Conservation (phyloP, 2,888 invertebrate species). For the Scaptomyza reducta region DNA sequence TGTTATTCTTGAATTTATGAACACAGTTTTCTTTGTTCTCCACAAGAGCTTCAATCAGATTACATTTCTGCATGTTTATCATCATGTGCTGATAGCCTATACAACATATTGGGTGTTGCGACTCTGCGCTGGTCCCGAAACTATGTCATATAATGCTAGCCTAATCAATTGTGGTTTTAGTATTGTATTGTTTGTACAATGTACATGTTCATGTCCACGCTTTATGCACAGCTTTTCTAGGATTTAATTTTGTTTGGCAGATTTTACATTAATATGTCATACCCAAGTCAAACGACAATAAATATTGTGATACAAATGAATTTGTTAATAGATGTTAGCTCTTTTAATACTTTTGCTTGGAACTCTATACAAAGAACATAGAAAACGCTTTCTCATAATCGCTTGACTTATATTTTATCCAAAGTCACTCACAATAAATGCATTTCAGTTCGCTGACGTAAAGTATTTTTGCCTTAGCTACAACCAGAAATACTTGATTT, state of each 20-base stretch:
- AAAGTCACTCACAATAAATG: not conserved
- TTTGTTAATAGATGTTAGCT: not conserved
- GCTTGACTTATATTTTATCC: not conserved
- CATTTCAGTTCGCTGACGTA: not conserved
- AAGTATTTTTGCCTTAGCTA: not conserved
- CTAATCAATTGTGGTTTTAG: conserved; percentile 32
- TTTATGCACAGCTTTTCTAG: conserved; percentile 24
- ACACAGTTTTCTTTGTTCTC: conserved; percentile 60
- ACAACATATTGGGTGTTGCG: conserved; percentile 11
- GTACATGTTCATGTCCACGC: conserved; percentile 36
- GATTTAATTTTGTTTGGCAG: conserved; percentile 39
- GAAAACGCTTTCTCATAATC: not conserved
- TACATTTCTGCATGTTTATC: conserved; percentile 59
- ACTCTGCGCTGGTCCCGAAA: conserved; percentile 86
- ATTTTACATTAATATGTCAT: conserved; percentile 46
- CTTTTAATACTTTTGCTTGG: not conserved
- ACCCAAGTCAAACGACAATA: conserved; percentile 28
- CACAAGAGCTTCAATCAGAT: conserved; percentile 64
- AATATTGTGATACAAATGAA: not conserved
- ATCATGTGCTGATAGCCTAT: conserved; percentile 50
- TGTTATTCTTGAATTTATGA: conserved; percentile 58
- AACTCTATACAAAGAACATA: not conserved
- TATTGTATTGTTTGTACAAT: conserved; percentile 36
- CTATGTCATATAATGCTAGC: conserved; percentile 85
- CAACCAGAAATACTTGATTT: not conserved